Conservation (phyloP, 2,797 vertebrate species). For the Gymnopithys bicolor region DNA sequence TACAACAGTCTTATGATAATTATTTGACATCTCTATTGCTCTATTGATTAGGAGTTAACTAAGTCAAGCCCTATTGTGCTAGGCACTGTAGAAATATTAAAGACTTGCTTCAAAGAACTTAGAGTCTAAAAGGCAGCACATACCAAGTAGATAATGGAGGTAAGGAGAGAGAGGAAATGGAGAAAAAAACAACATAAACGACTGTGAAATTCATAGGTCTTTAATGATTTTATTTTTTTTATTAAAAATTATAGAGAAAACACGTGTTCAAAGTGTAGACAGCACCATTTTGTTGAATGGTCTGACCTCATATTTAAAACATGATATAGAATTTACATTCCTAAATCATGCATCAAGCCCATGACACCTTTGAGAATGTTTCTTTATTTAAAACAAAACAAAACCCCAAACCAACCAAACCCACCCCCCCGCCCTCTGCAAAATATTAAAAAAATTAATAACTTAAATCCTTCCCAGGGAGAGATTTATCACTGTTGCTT, state of each 20-base stretch:
- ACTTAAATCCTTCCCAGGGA: background rate
- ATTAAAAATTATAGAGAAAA: background rate
- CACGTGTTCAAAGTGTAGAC: background rate
- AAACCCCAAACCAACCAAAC: no score
- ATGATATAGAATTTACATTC: background rate
- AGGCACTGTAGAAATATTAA: background rate
- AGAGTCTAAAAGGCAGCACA: background rate
- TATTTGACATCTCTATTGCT: background rate
- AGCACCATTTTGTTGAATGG: background rate
- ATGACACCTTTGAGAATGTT: background rate
- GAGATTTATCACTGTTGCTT: background rate
- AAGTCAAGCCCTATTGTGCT: background rate
- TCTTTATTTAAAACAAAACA: background rate
- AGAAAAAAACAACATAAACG: background rate
- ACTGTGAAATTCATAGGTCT: background rate
- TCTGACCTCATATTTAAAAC: background rate
- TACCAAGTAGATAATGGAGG: background rate
- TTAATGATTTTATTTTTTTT: background rate
- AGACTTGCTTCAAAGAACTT: background rate
- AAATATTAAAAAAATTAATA: background rate
- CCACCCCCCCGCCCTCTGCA: no score
- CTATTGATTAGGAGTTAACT: background rate
- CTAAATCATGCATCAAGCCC: background rate
- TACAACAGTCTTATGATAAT: background rate
- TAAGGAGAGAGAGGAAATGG: background rate